Evolutionary conservation across 2,888 invertebrate species (phyloP).

Genomic region (Andrena trimmerana): DNA sequence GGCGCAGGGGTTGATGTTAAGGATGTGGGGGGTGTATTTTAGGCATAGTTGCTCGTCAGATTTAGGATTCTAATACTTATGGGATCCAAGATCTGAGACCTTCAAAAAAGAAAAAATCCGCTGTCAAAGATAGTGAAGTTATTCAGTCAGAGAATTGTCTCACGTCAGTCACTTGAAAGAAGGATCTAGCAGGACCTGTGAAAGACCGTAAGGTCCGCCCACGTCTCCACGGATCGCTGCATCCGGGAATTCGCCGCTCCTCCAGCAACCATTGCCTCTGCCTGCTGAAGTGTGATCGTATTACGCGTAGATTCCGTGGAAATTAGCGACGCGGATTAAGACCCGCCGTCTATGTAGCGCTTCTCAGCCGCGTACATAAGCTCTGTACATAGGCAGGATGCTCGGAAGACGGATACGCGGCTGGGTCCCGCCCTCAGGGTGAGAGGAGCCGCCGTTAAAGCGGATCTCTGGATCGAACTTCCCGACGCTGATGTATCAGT

Average conservation of each 20-base stretch:
- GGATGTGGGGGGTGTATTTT: no score
- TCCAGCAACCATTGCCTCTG: constrained; percentile 60
- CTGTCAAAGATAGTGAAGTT: neutral
- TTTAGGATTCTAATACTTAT: no score
- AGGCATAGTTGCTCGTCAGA: no score
- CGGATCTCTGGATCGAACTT: constrained; percentile 55
- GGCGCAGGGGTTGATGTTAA: neutral
- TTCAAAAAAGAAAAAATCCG: no score
- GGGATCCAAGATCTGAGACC: no score
- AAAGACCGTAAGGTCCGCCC: constrained; percentile 47
- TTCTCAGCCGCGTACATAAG: constrained; percentile 12
- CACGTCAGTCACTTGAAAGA: neutral
- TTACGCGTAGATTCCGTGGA: constrained; percentile 68
- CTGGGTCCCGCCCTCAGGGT: constrained; percentile 11
- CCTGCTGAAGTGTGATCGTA: constrained; percentile 65
- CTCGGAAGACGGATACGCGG: constrained; percentile 29
- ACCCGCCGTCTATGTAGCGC: constrained; percentile 31
- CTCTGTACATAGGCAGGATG: constrained; percentile 2
- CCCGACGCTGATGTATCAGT: constrained; percentile 55
- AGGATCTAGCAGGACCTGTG: neutral
- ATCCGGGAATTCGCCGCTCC: constrained; percentile 53
- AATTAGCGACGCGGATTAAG: constrained; percentile 70
- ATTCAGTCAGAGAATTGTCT: neutral
- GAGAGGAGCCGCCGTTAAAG: constrained; percentile 21
- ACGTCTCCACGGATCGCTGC: constrained; percentile 55